These are phyloP conservation scores for Heteronetta atricapilla DNA, from an alignment of 2,113 vertebrate species.

Conservation along the genomic window DNA sequence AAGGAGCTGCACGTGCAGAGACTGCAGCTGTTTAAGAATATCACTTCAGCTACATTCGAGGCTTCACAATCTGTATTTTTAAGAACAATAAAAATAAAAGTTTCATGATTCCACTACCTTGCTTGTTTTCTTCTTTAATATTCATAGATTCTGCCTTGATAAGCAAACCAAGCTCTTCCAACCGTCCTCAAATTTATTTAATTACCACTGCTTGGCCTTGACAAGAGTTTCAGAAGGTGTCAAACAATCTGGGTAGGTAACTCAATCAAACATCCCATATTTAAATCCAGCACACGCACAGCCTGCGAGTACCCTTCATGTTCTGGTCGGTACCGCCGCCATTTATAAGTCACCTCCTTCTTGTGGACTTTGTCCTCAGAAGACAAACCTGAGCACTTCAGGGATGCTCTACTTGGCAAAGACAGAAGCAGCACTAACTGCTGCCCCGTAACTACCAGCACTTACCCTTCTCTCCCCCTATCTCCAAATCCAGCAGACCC, in stretches of 20 bases:
- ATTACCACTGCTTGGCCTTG: background rate
- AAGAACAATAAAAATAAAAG: background rate
- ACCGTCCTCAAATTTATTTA: background rate
- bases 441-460: fast-evolving
- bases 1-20: background rate
- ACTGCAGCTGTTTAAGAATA: background rate
- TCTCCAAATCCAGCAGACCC: too few relatives aligned
- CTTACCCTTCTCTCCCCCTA: background rate
- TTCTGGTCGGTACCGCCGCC: background rate
- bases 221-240: background rate
- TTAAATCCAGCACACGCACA: background rate
- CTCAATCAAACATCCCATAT: background rate
- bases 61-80: background rate
- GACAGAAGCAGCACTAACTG: background rate
- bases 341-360: background rate
- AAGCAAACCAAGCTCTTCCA: background rate
- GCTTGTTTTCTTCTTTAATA: background rate
- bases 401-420: background rate
- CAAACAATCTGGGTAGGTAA: background rate
- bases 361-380: fast-evolving
- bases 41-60: background rate
- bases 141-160: background rate
- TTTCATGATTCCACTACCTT: background rate
- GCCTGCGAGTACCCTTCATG: background rate
- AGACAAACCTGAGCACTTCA: background rate